A percentile compares a stretch with the other conserved stretches of the same genome.
phyloP scores from a whole-genome alignment of 2,797 vertebrate species.

The Protosalanx chinensis region DNA sequence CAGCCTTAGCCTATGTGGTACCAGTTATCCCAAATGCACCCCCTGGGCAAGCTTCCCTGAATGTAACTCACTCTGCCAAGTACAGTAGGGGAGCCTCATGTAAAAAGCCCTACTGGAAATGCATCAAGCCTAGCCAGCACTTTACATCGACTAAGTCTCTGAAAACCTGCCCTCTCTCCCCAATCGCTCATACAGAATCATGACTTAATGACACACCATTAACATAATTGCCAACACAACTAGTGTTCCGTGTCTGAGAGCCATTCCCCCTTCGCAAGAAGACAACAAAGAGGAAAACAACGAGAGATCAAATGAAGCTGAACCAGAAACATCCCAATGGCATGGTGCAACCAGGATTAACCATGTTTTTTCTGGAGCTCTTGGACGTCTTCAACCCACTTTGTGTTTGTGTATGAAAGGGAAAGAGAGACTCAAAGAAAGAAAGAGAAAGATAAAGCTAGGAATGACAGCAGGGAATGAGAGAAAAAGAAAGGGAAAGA shows the following conservation, averaged over 20 bases:
- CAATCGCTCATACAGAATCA: conserved; percentile 96
- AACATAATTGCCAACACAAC: conserved; percentile 98
- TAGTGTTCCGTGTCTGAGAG: conserved; percentile 94
- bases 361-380: conserved; percentile 61
- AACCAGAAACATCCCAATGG: conserved; percentile 39
- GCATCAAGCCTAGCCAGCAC: conserved; percentile 81
- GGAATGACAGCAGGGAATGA: conserved; percentile 43
- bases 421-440: background rate
- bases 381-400: conserved; percentile 69
- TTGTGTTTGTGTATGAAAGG: conserved; percentile 31
- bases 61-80: background rate
- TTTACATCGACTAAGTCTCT: conserved; percentile 55
- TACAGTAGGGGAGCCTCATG: conserved; percentile 66
- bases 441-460: background rate
- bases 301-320: conserved; percentile 47
- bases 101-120: conserved; percentile 78
- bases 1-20: too few relatives aligned
- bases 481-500: conserved; percentile 54
- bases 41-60: conserved; percentile 19
- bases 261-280: conserved; percentile 78
- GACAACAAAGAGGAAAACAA: conserved; percentile 48
- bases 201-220: conserved; percentile 98
- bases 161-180: conserved; percentile 86
- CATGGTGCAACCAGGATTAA: background rate
- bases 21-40: too few relatives aligned